phyloP scores from a whole-genome alignment of 2,797 vertebrate genomes.

The Euthynnus affinis region DNA sequence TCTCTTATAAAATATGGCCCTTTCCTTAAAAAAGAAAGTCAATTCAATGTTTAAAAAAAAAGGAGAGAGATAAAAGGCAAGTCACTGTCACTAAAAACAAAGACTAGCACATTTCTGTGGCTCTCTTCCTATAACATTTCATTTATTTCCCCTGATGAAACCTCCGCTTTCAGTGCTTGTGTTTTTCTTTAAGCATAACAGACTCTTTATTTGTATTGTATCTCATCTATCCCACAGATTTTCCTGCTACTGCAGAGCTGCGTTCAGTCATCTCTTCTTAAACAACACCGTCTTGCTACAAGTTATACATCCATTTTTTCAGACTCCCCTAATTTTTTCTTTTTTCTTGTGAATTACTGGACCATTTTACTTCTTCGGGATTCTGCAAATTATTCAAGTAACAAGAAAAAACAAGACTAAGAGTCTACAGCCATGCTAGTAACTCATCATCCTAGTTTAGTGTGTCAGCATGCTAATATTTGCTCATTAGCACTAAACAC shows the following conservation, averaged over 20 bases:
- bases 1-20: background rate
- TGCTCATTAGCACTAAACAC: background rate
- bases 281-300: no score
- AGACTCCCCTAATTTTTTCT: no score
- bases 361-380: no score
- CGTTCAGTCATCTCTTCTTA: background rate
- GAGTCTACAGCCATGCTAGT: no score
- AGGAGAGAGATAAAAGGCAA: conserved; percentile 8
- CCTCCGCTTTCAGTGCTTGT: background rate
- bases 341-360: no score
- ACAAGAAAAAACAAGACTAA: no score
- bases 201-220: background rate
- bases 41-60: conserved; percentile 8
- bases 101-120: background rate
- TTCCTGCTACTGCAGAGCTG: background rate
- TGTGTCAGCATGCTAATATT: background rate
- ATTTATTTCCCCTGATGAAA: conserved; percentile 37
- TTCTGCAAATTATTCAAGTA: no score
- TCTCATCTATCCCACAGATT: background rate
- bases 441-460: background rate
- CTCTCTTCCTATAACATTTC: background rate
- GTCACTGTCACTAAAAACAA: conserved; percentile 14
- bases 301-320: no score
- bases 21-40: background rate
- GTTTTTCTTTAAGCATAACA: conserved; percentile 1